Base-by-base conservation (phyloP, 2,888 invertebrate genomes). In the Syrista parreyssii region DNA sequence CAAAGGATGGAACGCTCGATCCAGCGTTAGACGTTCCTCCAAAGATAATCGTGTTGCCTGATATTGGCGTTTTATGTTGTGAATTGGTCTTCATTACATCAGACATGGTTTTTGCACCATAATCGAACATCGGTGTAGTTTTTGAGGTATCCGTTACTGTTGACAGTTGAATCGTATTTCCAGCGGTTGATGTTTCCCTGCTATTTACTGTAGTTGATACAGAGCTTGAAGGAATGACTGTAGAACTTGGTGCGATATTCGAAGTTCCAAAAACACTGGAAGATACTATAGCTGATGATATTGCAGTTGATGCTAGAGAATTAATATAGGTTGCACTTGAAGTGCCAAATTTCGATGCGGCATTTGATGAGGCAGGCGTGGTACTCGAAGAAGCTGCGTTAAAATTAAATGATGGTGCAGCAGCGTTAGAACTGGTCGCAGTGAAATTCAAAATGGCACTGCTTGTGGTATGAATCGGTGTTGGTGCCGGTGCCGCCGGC, bases 401-500 rank as follows among this genome's bases (percentile, higher is more conserved):
- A 23, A 83, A 83, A 11, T n/a, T 15, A 12, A 81, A 81, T 15
- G 73, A 12, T 3, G 82, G 35, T 12, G 75, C 11, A 1, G 79
- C 23, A 1, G 77, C 12, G 12, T 12, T 32, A 1, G 73, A 11
- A 1, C 75, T 31, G 11, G 75, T 68, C 4, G 75, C 36, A 12
- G 30, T 31, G 4, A 31, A 34, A 15, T 31, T 78, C 30, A 34
- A 73, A 32, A 33, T 73, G 3, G 31, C 12, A n/a, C 4, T 78
- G 35, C 12, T 78, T 4, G 78, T 31, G 15, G 75, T 69, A 32
- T 34, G 4, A 77, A 69, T 30, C 36, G n/a, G 1, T 12, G n/a
- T 30, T 36, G n/a, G 1, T 12, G n/a, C 35, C n/a, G 35, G 15
- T n/a, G 15, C 68, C 6, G 32, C 30, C 4, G 68, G 31, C 31